Evolutionary conservation across 2,113 vertebrate genomes (phyloP), one percentile per base, ranked within the genome.

Genomic region (Illadopsis cleaveri): DNA sequence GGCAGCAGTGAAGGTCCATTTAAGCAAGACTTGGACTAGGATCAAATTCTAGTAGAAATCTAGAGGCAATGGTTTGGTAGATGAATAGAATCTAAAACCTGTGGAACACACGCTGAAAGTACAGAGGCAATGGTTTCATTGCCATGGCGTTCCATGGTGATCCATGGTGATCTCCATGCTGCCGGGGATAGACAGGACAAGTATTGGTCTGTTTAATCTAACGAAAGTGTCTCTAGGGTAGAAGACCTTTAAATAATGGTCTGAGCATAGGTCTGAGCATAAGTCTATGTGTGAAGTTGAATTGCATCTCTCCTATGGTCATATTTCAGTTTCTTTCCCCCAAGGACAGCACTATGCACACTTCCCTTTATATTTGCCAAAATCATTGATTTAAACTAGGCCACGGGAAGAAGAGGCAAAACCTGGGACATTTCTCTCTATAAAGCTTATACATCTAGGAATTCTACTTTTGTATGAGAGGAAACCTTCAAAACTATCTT

Each of bases 271-370:
- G 11, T 68, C 13, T 68, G 23, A 42, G 31, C 47, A n/a, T 10
- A 42, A 42, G 6, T 24, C 25, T 62, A 4, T 27, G 23, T 68
- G 57, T 68, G 37, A 69, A 69, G 11, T 11, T 21, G 31, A 58
- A 51, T 44, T 3, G 2, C 25, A 76, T 76, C 44, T 54, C 40
- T 44, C 3, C 6, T 22, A 11, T 3, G 0, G 35, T 37, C 9
- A 11, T 30, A 47, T 19, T 51, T 68, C 33, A 10, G 14, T 54
- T 70, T 53, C 44, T 64, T 42, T 91, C 5, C 13, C 31, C 10
- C 0, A 0, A 47, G 61, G 19, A n/a, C 5, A 86, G 14, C 15
- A 71, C 8, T 20, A 6, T 54, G 25, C 5, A 53, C 21, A 31
- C 37, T 21, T 64, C 25, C 18, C n/a, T 69, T 83, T 44, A 33